Percentiles rank a stretch among this genome's conserved stretches.
Conservation (phyloP, 2,888 invertebrate species). For the Caenorhabditis angaria region DNA sequence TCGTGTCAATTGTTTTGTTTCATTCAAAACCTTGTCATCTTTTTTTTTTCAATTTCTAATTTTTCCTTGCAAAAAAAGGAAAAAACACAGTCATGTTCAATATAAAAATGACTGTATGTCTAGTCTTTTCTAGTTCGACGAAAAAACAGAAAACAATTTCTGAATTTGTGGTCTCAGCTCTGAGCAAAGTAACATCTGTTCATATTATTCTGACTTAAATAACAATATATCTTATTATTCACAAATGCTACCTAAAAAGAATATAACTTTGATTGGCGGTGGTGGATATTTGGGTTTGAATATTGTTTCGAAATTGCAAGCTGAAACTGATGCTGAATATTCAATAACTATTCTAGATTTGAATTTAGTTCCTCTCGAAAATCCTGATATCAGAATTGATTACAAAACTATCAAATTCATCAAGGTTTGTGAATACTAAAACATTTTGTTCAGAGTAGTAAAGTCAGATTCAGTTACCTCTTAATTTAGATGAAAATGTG, state of each 20-base stretch:
- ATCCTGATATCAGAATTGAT: background rate
- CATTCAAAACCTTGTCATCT: background rate
- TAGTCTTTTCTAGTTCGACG: background rate
- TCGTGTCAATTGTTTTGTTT: background rate
- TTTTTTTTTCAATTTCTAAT: background rate
- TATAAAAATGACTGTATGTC: constrained; percentile 2
- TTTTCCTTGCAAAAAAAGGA: background rate
- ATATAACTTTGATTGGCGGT: constrained; percentile 15
- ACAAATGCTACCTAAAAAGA: too few relatives aligned
- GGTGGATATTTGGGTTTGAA: constrained; percentile 31
- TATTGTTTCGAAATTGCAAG: constrained; percentile 5
- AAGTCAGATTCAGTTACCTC: too few relatives aligned
- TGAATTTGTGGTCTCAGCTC: too few relatives aligned
- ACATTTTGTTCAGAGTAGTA: too few relatives aligned
- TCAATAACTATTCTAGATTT: constrained; percentile 1
- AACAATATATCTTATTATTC: too few relatives aligned
- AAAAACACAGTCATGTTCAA: background rate
- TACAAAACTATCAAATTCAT: background rate
- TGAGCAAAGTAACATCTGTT: too few relatives aligned
- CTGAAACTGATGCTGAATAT: background rate
- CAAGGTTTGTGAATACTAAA: background rate
- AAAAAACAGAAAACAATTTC: background rate
- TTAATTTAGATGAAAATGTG: too few relatives aligned
- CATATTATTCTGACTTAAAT: too few relatives aligned
- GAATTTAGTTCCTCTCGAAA: background rate